Conservation (phyloP, 2,113 vertebrate genomes). For the Hyla sarda region DNA sequence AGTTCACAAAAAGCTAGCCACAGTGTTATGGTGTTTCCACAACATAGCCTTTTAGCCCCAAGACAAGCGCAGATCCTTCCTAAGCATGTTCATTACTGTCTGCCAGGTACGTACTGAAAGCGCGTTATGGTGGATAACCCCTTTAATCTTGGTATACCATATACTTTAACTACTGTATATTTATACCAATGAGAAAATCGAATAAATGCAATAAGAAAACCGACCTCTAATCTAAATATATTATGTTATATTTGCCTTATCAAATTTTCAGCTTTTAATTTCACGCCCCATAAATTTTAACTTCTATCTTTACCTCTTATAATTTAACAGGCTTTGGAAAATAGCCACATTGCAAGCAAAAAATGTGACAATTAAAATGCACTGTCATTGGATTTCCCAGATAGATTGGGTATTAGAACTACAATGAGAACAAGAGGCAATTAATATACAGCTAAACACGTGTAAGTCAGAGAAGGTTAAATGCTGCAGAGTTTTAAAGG, state of each 20-base stretch:
- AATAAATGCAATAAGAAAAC: not conserved
- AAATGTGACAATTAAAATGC: constrained; percentile 37
- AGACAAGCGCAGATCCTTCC: too few species aligned
- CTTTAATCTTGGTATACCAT: not conserved
- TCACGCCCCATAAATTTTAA: constrained; percentile 47
- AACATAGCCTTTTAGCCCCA: too few species aligned
- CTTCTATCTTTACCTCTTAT: constrained; percentile 20
- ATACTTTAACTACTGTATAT: not conserved
- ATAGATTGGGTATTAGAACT: constrained; percentile 14
- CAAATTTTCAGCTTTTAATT: constrained; percentile 30
- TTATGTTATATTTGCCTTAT: constrained; percentile 41
- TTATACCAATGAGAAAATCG: not conserved
- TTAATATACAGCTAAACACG: constrained; percentile 21
- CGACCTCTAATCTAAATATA: constrained; percentile 40
- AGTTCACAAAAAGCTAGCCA: too few species aligned
- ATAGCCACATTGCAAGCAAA: constrained; percentile 31
- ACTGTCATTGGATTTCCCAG: constrained; percentile 12
- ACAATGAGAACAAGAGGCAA: not conserved
- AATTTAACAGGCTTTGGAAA: constrained; percentile 33
- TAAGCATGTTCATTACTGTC: too few species aligned
- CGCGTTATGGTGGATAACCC: too few species aligned
- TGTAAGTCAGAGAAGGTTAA: constrained; percentile 44
- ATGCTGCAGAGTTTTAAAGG: constrained; percentile 1
- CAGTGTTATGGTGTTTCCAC: too few species aligned
- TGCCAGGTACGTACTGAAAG: too few species aligned